These are phyloP conservation scores for Catostylus mosaicus DNA, from an alignment of 30 jellyfish, hydroid and myxozoan genomes.

Conservation along the genomic window DNA sequence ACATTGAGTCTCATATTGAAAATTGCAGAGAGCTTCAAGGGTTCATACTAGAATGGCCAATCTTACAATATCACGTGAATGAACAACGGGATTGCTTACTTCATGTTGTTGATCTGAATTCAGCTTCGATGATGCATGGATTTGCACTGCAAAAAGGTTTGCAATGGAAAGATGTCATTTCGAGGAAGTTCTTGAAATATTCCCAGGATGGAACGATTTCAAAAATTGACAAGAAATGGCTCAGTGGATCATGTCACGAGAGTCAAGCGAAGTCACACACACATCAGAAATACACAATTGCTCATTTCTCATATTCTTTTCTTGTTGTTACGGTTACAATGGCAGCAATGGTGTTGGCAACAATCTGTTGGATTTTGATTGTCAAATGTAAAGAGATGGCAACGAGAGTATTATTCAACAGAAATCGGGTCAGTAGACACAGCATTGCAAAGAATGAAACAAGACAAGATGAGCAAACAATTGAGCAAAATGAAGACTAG, in stretches of 20 bases:
- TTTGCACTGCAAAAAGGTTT: constrained; percentile 66
- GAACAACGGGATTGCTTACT: constrained; percentile 65
- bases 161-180: constrained; percentile 10
- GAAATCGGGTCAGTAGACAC: no score
- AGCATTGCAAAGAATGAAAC: no score
- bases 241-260: constrained; percentile 50
- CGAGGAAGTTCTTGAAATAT: constrained; percentile 30
- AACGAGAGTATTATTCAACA: no score
- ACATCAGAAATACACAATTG: background rate
- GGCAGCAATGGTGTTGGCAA: background rate
- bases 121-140: constrained; percentile 44
- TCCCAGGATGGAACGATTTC: constrained; percentile 29
- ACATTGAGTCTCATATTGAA: background rate
- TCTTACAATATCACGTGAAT: constrained; percentile 57
- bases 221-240: constrained; percentile 62
- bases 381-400: background rate
- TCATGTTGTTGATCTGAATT: constrained; percentile 34
- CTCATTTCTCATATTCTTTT: background rate
- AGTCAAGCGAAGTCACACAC: background rate
- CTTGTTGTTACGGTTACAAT: background rate
- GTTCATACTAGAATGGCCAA: constrained; percentile 60
- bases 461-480: no score
- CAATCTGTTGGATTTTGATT: background rate
- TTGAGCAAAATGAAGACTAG: no score
- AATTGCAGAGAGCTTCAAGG: constrained; percentile 72